These are phyloP conservation scores for Dasyornis broadbenti DNA, from an alignment of 2,113 vertebrate species.

Conservation along the genomic window DNA sequence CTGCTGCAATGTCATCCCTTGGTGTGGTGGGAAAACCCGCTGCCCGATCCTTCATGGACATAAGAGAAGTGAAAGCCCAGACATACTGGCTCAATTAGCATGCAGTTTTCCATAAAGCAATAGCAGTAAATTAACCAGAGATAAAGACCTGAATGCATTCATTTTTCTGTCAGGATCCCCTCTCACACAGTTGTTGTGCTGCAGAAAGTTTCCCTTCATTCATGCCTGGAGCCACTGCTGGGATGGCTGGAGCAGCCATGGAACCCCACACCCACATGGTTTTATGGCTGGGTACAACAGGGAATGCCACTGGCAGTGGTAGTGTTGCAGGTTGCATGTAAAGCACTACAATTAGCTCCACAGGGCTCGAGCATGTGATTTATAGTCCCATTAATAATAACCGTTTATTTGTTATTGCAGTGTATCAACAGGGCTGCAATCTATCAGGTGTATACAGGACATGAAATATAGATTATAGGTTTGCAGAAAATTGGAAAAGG, in stretches of 20 bases:
- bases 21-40: neutral
- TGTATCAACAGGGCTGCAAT: neutral
- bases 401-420: neutral
- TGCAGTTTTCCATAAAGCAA: neutral
- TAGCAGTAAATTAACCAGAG: neutral
- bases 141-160: neutral
- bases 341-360: neutral
- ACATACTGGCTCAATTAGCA: neutral
- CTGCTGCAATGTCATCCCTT: neutral
- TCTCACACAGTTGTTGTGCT: neutral
- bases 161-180: neutral
- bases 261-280: accelerated
- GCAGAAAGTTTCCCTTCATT: neutral
- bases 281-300: neutral
- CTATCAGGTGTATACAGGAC: neutral
- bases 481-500: neutral
- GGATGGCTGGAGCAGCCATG: neutral
- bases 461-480: neutral
- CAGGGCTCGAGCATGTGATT: neutral
- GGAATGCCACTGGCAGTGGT: neutral
- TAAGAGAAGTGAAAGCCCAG: neutral
- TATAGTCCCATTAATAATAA: neutral
- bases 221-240: neutral
- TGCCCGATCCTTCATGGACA: accelerated
- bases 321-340: neutral